A percentile compares a stretch with the other conserved stretches of the same genome.
phyloP scores from a whole-genome alignment of 2,888 invertebrate genomes.

The Chaetogeoica ovagalla region DNA sequence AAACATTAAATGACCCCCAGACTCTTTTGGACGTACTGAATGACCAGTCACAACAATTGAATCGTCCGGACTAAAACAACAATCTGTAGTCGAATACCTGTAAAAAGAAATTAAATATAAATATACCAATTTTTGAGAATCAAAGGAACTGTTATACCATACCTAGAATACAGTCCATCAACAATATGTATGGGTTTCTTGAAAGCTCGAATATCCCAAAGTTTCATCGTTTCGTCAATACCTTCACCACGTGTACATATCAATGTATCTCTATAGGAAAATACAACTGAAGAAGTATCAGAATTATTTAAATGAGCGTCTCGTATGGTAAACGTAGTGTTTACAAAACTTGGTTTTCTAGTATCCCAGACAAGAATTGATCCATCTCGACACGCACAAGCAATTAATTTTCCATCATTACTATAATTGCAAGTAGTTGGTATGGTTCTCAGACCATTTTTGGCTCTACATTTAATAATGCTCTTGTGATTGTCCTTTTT shows the following conservation, averaged over 20 bases:
- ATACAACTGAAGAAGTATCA: slow-evolving; percentile 82
- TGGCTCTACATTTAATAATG: slow-evolving; percentile 84
- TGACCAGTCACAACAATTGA: slow-evolving; percentile 84
- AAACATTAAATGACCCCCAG: slow-evolving; percentile 73
- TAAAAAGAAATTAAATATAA: not conserved
- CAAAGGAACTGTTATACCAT: slow-evolving; percentile 58
- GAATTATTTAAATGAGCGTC: slow-evolving; percentile 78
- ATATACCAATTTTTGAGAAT: not conserved
- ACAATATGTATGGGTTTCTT: slow-evolving; percentile 76
- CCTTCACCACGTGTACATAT: slow-evolving; percentile 77
- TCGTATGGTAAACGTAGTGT: slow-evolving; percentile 76
- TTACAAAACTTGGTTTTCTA: slow-evolving; percentile 81
- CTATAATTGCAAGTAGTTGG: slow-evolving; percentile 84
- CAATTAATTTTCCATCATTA: slow-evolving; percentile 82
- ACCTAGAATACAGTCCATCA: slow-evolving; percentile 76
- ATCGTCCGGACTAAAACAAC: slow-evolving; percentile 89
- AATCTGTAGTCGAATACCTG: slow-evolving; percentile 62
- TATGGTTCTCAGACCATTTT: slow-evolving; percentile 81
- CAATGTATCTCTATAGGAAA: slow-evolving; percentile 81
- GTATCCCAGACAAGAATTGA: slow-evolving; percentile 98
- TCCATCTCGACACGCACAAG: slow-evolving; percentile 91
- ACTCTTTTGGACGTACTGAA: slow-evolving; percentile 71
- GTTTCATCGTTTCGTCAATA: slow-evolving; percentile 86
- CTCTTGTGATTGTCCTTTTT: slow-evolving; percentile 74
- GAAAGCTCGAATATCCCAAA: slow-evolving; percentile 89